Conservation (phyloP, 2,113 vertebrate species). For the Cygnus atratus region DNA sequence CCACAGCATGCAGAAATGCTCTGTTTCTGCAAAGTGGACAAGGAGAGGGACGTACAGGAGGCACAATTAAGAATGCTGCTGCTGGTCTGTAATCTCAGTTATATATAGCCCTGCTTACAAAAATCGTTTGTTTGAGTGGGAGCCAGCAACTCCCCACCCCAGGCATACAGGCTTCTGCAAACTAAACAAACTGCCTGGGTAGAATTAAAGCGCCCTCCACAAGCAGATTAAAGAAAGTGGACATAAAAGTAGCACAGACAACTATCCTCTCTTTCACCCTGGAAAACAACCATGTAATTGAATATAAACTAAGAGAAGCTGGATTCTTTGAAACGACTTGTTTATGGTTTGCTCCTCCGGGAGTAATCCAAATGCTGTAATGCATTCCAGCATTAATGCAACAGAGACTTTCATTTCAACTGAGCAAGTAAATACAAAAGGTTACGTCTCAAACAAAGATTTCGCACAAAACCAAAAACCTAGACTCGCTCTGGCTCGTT, state of each 20-base stretch:
- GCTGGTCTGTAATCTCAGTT: background rate
- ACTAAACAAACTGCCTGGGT: accelerated
- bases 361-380: background rate
- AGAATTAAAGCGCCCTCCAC: background rate
- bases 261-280: background rate
- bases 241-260: background rate
- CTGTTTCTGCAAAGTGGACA: accelerated
- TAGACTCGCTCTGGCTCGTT: background rate
- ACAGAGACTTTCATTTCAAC: background rate
- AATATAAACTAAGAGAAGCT: background rate
- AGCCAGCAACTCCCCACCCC: background rate
- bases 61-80: background rate
- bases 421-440: background rate
- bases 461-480: background rate
- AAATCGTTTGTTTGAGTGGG: background rate
- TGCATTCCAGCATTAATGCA: background rate
- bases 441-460: accelerated
- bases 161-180: background rate
- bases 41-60: accelerated
- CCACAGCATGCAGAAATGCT: accelerated
- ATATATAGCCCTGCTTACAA: background rate
- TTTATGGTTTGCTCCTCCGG: background rate
- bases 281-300: background rate
- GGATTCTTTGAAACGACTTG: background rate
- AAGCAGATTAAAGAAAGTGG: background rate